These are phyloP conservation scores for Camarhynchus parvulus DNA, from an alignment of 2,113 vertebrate genomes.

Conservation along the genomic window DNA sequence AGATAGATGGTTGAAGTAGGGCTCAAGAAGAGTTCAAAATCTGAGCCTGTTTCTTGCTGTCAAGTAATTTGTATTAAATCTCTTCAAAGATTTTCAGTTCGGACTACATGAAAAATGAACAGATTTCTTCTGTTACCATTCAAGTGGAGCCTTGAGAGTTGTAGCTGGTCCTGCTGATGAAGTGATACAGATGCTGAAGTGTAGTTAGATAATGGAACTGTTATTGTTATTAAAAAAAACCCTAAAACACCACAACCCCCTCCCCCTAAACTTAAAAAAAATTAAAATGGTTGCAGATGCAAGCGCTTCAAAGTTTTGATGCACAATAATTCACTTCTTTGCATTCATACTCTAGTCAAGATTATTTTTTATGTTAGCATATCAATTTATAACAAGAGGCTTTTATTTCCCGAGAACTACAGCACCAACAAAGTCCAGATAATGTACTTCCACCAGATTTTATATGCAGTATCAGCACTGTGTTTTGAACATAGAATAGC, in stretches of 20 bases:
- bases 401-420: not conserved
- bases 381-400: not conserved
- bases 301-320: not conserved
- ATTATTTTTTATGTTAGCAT: not conserved
- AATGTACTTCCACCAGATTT: not conserved
- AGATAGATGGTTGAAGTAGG: not conserved
- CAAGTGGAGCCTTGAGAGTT: not conserved
- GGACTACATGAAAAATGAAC: not conserved
- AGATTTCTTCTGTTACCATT: not conserved
- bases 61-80: not conserved
- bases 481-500: not conserved
- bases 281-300: not conserved
- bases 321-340: not conserved
- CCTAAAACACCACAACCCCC: accelerated
- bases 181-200: not conserved
- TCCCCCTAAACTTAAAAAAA: not conserved
- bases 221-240: not conserved
- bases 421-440: not conserved
- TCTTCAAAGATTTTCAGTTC: not conserved
- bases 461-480: not conserved
- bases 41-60: not conserved
- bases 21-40: not conserved
- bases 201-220: not conserved
- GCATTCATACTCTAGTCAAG: not conserved
- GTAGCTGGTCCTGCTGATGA: not conserved